Evolutionary conservation across 2,113 vertebrate genomes (phyloP), one percentile per base, ranked within the genome.

Genomic region (Mustelus asterias): DNA sequence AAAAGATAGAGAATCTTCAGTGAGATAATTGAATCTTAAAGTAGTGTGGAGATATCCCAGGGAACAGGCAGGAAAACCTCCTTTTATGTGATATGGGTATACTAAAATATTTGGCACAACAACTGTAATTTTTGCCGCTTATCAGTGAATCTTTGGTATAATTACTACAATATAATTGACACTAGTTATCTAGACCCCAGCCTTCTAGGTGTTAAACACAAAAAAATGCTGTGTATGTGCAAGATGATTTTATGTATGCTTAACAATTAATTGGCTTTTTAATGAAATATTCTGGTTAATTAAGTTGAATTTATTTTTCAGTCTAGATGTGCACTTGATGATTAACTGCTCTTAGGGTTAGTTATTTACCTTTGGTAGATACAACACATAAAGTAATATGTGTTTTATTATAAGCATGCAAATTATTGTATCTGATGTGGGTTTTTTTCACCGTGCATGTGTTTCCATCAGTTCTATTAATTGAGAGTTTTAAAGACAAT

Each of bases 341-440:
- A 26, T 16, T 67, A 69, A 44, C 41, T 72, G 94, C 67, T 54
- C 14, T 18, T 11, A 65, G 72, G 13, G 14, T 37, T 48, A 69
- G 26, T 22, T 70, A 94, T 70, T 24, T 69, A 2, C 3, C 24
- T 29, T 26, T 89, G 54, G 33, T 63, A 54, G 7, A 60, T 54
- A 76, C 4, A 16, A 33, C 69, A 33, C 65, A 72, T n/a, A 26
- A 65, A n/a, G 37, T 10, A 26, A 33, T 70, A 89, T 22, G 33
- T 70, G 37, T 72, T 95, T 76, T 95, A 48, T 18, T 95, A 54
- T 26, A 95, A 94, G 93, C 93, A 70, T 94, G 93, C 65, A 69
- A 94, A 70, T 94, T 11, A 37, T 60, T 20, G 58, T 26, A 7
- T 95, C 37, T 70, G 48, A 24, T 60, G 86, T 90, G 54, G 48